Evolutionary conservation across 2,797 vertebrate species (phyloP).

Genomic region (Selene dorsalis): DNA sequence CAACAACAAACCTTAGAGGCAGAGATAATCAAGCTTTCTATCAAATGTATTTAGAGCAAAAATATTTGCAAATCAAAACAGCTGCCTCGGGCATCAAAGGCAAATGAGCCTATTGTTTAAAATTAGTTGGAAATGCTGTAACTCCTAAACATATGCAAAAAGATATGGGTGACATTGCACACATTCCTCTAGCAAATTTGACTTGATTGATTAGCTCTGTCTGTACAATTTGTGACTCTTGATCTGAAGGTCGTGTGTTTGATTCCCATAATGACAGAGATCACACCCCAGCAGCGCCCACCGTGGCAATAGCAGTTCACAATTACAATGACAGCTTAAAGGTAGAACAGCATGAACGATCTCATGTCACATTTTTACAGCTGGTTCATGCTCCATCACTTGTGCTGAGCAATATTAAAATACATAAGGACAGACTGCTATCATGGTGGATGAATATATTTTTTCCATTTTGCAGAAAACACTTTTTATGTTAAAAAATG

Average conservation of each 20-base stretch:
- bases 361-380: conserved; percentile 7
- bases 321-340: not conserved
- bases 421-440: not conserved
- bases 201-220: too few relatives aligned
- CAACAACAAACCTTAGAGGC: not conserved
- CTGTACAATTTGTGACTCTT: too few relatives aligned
- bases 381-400: not conserved
- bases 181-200: not conserved
- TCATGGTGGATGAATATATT: not conserved
- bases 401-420: not conserved
- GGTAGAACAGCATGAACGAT: conserved; percentile 1
- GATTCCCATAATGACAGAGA: too few relatives aligned
- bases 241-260: too few relatives aligned
- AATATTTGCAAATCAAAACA: conserved; percentile 35
- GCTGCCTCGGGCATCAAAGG: not conserved
- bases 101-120: conserved; percentile 20
- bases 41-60: not conserved
- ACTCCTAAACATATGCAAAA: conserved; percentile 1
- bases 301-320: not conserved
- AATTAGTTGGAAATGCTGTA: not conserved
- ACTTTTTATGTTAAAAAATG: not conserved
- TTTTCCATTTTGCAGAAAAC: not conserved
- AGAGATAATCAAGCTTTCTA: not conserved
- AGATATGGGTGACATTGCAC: not conserved
- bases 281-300: too few relatives aligned